A percentile compares a stretch with the other conserved stretches of the same genome.
Conservation (phyloP, 2,113 vertebrate genomes). For the Sorex araneus region DNA sequence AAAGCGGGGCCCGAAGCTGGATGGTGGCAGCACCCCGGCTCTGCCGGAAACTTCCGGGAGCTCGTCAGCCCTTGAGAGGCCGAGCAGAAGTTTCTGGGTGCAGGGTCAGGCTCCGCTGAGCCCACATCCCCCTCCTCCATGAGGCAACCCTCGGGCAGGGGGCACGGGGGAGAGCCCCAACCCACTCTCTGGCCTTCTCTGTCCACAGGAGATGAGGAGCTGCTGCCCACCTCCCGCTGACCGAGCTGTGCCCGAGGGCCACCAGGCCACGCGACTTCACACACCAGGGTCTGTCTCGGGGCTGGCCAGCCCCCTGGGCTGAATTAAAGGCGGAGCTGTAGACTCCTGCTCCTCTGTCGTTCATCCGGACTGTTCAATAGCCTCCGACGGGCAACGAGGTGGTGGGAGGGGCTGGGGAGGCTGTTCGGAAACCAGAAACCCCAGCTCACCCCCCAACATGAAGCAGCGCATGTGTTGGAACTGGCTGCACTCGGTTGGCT, state of each 20-base stretch:
- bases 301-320: not conserved
- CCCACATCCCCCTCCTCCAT: not conserved
- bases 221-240: conserved; percentile 68
- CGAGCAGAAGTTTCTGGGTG: not conserved
- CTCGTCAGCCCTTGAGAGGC: not conserved
- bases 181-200: not conserved
- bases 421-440: no score
- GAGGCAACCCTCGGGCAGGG: not conserved
- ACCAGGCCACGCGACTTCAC: not conserved
- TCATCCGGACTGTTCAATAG: not conserved
- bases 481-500: no score
- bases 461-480: not conserved
- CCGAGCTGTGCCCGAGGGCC: not conserved
- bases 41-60: not conserved
- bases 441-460: no score
- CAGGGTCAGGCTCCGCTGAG: not conserved
- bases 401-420: not conserved
- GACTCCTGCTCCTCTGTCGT: not conserved
- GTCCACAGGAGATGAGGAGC: conserved; percentile 77
- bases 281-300: no score
- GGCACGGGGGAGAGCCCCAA: not conserved
- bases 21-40: not conserved
- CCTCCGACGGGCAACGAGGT: fast-evolving
- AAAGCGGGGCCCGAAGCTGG: not conserved
- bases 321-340: conserved; percentile 65